A percentile compares a stretch with the other conserved stretches of the same genome.
Evolutionary conservation across 2,888 invertebrate genomes (phyloP).

Genomic region (Ophraella communa): DNA sequence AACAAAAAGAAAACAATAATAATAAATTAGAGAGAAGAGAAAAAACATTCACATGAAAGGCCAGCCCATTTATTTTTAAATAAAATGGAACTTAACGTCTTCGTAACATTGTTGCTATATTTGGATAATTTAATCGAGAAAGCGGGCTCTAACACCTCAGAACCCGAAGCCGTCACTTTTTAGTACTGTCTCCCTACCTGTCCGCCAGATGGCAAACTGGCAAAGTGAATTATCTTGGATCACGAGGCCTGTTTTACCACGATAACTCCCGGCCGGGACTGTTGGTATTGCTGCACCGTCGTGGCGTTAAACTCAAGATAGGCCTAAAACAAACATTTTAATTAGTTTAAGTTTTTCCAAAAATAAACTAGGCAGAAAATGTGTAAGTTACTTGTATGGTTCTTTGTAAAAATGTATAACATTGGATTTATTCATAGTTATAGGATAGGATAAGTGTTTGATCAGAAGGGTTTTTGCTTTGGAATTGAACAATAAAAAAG

Average conservation of each 20-base stretch:
- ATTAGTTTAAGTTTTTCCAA: too few species aligned
- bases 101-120: conserved; percentile 25
- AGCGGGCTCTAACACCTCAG: conserved; percentile 22
- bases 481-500: too few species aligned
- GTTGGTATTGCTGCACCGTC: conserved; percentile 63
- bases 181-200: conserved; percentile 35
- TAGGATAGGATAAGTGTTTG: too few species aligned
- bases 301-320: conserved; percentile 67
- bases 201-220: conserved; percentile 45
- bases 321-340: conserved; percentile 59
- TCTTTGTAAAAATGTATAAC: too few species aligned
- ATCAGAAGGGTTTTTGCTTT: too few species aligned
- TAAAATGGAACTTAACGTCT: conserved; percentile 25
- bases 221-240: conserved; percentile 64
- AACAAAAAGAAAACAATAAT: conserved; percentile 13
- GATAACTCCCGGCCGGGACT: conserved; percentile 87
- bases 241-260: conserved; percentile 85
- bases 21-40: conserved; percentile 29
- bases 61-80: conserved; percentile 20
- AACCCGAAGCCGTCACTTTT: conserved; percentile 31
- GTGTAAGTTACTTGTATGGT: too few species aligned
- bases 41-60: conserved; percentile 31
- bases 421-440: too few species aligned
- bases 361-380: too few species aligned
- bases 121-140: conserved; percentile 19